phyloP scores from a whole-genome alignment of 2,113 vertebrate species.

The Nyctereutes procyonoides region DNA sequence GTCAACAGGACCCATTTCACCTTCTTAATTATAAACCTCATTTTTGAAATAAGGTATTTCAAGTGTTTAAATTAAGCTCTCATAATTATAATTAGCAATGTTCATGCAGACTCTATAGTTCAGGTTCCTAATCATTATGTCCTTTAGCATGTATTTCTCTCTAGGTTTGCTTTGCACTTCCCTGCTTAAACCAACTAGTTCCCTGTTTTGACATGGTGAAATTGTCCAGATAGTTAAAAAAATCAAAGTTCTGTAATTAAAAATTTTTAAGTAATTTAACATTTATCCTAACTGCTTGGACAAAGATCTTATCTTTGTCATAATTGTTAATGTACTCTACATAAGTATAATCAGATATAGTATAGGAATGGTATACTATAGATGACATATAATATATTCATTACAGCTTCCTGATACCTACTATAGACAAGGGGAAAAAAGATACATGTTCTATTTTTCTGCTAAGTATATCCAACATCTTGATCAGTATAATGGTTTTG shows the following conservation, averaged over 20 bases:
- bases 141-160: neutral
- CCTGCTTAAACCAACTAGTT: neutral
- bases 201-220: neutral
- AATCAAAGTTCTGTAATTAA: neutral
- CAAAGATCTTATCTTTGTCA: neutral
- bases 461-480: conserved; percentile 11
- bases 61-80: neutral
- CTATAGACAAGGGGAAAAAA: neutral
- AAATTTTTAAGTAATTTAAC: neutral
- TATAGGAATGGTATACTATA: neutral
- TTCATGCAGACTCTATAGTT: neutral
- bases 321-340: neutral
- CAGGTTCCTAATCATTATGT: neutral
- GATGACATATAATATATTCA: neutral
- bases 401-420: neutral
- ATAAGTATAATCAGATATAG: neutral
- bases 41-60: neutral
- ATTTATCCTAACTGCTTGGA: neutral
- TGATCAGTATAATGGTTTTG: conserved; percentile 50
- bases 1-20: neutral
- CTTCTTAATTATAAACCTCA: neutral
- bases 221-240: neutral
- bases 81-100: neutral
- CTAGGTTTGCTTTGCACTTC: neutral
- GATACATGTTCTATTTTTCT: neutral